Percentiles rank a stretch among this genome's conserved stretches.
These are phyloP conservation scores for Eulemur rufifrons DNA, from an alignment of 2,113 vertebrate species.

Conservation along the genomic window DNA sequence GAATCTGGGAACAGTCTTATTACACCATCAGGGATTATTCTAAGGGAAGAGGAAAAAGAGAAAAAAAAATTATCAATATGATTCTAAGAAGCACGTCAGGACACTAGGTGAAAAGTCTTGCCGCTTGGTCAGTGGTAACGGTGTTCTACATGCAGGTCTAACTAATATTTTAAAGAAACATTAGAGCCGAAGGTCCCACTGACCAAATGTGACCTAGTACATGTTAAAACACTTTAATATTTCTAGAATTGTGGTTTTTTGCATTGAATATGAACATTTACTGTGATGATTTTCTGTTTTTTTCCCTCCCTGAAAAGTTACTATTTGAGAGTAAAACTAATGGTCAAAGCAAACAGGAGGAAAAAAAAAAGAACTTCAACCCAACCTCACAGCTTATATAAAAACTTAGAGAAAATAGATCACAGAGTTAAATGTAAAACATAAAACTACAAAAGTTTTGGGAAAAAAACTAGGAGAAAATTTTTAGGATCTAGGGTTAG, in stretches of 20 bases:
- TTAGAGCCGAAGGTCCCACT: not conserved
- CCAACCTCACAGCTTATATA: not conserved
- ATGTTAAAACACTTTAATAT: not conserved
- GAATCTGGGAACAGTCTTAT: not conserved
- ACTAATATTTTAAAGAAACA: not conserved
- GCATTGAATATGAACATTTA: not conserved
- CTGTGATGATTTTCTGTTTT: not conserved
- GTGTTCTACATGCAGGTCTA: not conserved
- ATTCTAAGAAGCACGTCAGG: not conserved
- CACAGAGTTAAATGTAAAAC: conserved; percentile 15
- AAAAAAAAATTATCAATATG: not conserved
- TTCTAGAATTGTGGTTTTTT: not conserved
- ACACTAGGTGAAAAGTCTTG: not conserved
- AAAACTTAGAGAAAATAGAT: not conserved
- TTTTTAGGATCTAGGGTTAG: not conserved
- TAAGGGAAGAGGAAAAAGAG: not conserved
- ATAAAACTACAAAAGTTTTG: not conserved
- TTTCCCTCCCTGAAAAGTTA: not conserved
- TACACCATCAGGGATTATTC: not conserved
- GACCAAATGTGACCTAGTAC: not conserved
- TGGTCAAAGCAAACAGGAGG: not conserved
- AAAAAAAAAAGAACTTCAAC: not conserved
- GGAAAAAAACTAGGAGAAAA: not conserved
- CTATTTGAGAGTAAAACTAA: not conserved
- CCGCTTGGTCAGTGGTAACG: not conserved